Evolutionary conservation across 2,113 vertebrate species (phyloP).

Genomic region (Tauraco erythrolophus): DNA sequence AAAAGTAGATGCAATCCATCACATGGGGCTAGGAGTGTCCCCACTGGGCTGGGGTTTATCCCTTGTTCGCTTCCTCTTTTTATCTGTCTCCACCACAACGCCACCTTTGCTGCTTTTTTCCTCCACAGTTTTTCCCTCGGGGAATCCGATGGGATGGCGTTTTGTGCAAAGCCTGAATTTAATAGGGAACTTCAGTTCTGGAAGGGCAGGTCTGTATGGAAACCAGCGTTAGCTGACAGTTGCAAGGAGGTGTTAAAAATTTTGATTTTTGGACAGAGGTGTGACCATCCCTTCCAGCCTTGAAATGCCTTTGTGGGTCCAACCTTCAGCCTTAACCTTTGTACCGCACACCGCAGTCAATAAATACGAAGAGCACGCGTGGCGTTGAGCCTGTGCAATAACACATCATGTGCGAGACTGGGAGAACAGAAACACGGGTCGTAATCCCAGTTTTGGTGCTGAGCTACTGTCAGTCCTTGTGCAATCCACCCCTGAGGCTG

Average conservation of each 20-base stretch:
- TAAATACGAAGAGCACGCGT: not conserved
- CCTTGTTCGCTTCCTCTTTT: not conserved
- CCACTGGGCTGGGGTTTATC: not conserved
- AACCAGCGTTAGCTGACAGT: not conserved
- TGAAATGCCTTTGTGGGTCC: not conserved
- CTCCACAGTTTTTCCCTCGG: not conserved
- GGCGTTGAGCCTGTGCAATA: fast-evolving
- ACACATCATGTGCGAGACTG: not conserved
- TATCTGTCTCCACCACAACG: not conserved
- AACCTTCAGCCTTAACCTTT: not conserved
- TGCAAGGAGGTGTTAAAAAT: not conserved
- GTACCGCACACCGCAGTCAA: not conserved
- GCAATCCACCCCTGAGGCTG: not conserved
- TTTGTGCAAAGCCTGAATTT: not conserved
- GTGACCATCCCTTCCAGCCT: not conserved
- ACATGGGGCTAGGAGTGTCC: not conserved
- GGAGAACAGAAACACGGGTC: not conserved
- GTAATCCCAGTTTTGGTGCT: not conserved
- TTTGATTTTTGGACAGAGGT: not conserved
- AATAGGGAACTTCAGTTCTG: not conserved
- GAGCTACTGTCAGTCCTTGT: not conserved
- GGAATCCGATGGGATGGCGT: not conserved
- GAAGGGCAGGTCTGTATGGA: not conserved
- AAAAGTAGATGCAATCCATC: not conserved
- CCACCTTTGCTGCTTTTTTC: not conserved